Base-by-base conservation (phyloP, 2,113 vertebrate genomes). In the Aldabrachelys gigantea region DNA sequence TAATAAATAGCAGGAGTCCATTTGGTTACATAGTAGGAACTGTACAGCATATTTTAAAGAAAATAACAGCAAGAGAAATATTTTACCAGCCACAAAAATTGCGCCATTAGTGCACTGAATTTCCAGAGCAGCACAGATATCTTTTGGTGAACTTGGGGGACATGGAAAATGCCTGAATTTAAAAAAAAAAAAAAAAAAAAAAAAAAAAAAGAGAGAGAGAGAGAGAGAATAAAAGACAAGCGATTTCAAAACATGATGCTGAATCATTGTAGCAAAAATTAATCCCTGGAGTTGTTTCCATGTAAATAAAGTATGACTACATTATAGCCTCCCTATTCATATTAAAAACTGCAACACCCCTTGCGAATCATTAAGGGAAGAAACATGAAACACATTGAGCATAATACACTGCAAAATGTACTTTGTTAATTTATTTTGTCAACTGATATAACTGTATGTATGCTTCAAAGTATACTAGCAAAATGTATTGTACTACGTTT, bases 81-180 rank as follows among this genome's bases (percentile, higher is more conserved):
- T 82, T 92, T 97, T 98, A 99, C 99, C 99, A 97, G 99, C 99
- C 86, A 99, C 98, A 94, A 99, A 99, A 96, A 99, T 97, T 21
- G 99, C 98, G 81, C 97, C 87, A 38, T 99, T 99, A 89, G 98
- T 98, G 97, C 99, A 99, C 89, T 99, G 98, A 96, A 99, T 97
- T 78, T 99, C 99, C 97, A 98, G 98, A 86, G 98, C 97, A 88
- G 96, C 91, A 95, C 99, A 99, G 24, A 96, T 86, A 83, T 97
- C 97, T 96, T 95, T 95, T 17, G 99, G 98, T 49, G 91, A 98
- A 49, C 92, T 80, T 35, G 99, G 99, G 44, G 99, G 99, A 97
- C 98, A 98, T 0, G 98, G 97, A 96, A 97, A 99, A 90, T 98
- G 98, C 95, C 99, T 99, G 97, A 50, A 96, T 96, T 89, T 95